Conservation (phyloP, 2,888 invertebrate species). For the Nesidiocoris tenuis region DNA sequence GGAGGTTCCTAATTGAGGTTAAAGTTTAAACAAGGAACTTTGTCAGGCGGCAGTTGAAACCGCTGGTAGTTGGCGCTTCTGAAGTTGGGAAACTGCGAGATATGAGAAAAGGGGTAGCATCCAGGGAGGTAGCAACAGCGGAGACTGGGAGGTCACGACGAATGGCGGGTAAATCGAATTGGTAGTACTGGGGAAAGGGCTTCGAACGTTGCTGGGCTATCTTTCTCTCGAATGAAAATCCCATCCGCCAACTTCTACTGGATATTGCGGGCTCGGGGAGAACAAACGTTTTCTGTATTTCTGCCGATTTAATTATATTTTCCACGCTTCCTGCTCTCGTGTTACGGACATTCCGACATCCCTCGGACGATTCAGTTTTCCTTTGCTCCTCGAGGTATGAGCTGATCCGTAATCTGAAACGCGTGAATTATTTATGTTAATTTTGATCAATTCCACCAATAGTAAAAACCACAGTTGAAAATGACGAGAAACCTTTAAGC, state of each 20-base stretch:
- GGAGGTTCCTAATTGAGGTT: conserved; percentile 40
- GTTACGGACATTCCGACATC: no score
- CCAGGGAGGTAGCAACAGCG: not conserved
- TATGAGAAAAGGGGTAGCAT: conserved; percentile 4
- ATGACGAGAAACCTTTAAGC: no score
- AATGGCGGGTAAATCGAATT: not conserved
- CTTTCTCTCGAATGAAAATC: not conserved
- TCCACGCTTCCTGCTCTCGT: no score
- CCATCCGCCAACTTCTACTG: conserved; percentile 1
- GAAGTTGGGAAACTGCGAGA: conserved; percentile 27
- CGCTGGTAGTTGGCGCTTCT: not conserved
- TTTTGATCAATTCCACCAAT: no score
- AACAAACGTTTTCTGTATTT: not conserved
- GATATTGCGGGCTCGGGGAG: not conserved
- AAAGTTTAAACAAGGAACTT: conserved; percentile 46
- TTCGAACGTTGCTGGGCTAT: not conserved
- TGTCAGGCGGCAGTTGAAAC: conserved; percentile 6
- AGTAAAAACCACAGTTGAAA: no score
- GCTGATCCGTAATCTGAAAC: no score
- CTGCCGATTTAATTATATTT: not conserved
- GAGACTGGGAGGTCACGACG: not conserved
- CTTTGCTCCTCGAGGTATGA: not conserved
- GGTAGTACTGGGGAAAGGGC: conserved; percentile 4
- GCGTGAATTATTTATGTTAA: no score
- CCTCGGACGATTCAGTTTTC: not conserved